Base-by-base conservation (phyloP, 2,797 vertebrate genomes). In the Anabas testudineus region DNA sequence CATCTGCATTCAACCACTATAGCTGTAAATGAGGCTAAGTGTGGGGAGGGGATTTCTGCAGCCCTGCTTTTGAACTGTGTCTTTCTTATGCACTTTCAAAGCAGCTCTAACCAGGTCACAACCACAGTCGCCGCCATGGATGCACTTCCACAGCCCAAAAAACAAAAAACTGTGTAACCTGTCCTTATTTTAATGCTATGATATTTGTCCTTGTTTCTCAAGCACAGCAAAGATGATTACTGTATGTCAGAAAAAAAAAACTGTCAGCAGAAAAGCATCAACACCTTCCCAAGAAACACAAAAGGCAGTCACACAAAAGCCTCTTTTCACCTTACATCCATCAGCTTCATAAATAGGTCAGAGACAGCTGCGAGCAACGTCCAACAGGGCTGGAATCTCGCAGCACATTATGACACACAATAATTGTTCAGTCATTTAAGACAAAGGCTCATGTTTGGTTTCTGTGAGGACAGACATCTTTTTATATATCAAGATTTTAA, bases 261-360 rank as follows among this genome's bases (percentile, higher is more conserved):
- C 16, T 18, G 21, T 7, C 1, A 0, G 43, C 19, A 52, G 15
- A 36, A 66, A 65, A 70, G 55, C 19, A 42, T 54, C n/a, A 47
- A 28, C 69, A 51, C 46, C 30, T 67, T 67, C 28, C 28, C 7
- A 4, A 47, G 56, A 59, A 71, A 73, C 52, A 83, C 72, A 87
- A 80, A 71, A 81, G 68, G 28, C 30, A 48, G 28, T 22, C 16
- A 0, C 62, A 79, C 69, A 70, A 84, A 71, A 46, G 64, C 34
- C 61, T 80, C 81, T 65, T 66, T 88, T 80, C 72, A 84, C 80
- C 71, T 85, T 81, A 2, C 32, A 83, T 81, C 80, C 78, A 73
- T 83, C 74, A 58, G 79, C 66, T 69, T 79, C 62, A 80, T 53
- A 86, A 86, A 87, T 87, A 76, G 85, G 85, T 87, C 86, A 86